phyloP scores from a whole-genome alignment of 2,888 invertebrate genomes.

The Aphidius colemani region DNA sequence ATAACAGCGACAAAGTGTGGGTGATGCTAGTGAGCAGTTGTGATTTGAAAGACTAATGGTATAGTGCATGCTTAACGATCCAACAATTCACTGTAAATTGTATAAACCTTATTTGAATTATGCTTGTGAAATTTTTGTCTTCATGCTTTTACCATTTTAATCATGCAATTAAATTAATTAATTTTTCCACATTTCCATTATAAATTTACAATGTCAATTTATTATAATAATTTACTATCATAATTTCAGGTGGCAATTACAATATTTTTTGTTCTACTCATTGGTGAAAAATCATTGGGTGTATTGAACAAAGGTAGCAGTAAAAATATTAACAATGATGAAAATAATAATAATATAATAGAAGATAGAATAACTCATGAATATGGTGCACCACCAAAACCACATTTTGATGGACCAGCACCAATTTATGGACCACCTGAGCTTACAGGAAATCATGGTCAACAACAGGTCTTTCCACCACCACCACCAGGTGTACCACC shows the following conservation, averaged over 20 bases:
- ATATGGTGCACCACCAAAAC: constrained; percentile 52
- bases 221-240: constrained; percentile 27
- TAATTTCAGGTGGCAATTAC: constrained; percentile 49
- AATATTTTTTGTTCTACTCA: constrained; percentile 45
- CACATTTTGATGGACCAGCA: constrained; percentile 49
- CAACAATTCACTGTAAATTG: no score
- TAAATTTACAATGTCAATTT: constrained; percentile 10
- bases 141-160: no score
- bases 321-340: constrained; percentile 14
- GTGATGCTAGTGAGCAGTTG: no score
- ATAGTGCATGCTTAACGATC: no score
- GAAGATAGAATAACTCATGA: constrained; percentile 55
- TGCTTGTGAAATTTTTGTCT: no score
- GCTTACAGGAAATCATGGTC: constrained; percentile 54
- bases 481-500: constrained; percentile 61
- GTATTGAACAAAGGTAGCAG: constrained; percentile 48
- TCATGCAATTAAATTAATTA: background rate
- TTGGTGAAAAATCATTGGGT: constrained; percentile 43
- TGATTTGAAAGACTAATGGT: no score
- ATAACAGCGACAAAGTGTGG: no score
- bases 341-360: constrained; percentile 34
- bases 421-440: constrained; percentile 60
- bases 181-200: background rate
- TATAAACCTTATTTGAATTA: no score
- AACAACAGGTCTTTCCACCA: constrained; percentile 60